Conservation (phyloP, 2,888 invertebrate genomes). For the Tetragonula carbonaria region DNA sequence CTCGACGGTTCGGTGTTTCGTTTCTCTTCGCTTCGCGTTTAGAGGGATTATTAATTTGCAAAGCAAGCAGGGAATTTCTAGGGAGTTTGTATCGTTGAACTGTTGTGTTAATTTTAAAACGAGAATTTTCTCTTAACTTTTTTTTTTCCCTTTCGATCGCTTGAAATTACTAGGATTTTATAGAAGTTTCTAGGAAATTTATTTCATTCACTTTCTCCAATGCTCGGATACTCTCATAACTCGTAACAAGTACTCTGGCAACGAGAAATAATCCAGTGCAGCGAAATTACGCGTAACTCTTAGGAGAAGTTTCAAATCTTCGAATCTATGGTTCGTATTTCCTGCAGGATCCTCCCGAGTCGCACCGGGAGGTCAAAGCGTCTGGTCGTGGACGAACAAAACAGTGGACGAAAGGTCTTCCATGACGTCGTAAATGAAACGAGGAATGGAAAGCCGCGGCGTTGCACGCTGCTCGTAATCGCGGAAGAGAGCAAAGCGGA, state of each 20-base stretch:
- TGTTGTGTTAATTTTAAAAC: too few relatives aligned
- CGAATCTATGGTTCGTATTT: neutral
- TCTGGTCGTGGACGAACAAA: slow-evolving; percentile 76
- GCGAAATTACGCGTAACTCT: neutral
- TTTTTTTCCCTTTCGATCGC: too few relatives aligned
- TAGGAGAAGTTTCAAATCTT: neutral
- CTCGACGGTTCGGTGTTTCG: neutral
- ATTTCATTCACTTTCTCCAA: too few relatives aligned
- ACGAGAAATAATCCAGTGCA: too few relatives aligned
- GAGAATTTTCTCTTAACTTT: too few relatives aligned
- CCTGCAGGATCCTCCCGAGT: too few relatives aligned
- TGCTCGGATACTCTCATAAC: neutral
- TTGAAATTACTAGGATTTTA: too few relatives aligned
- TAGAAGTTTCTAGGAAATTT: too few relatives aligned
- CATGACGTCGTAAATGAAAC: slow-evolving; percentile 69
- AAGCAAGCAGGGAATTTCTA: neutral
- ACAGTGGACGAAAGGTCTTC: slow-evolving; percentile 53
- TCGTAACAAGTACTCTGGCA: too few relatives aligned
- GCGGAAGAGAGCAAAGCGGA: slow-evolving; percentile 65
- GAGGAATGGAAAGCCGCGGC: slow-evolving; percentile 57
- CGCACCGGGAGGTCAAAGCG: slow-evolving; percentile 62
- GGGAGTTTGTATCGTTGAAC: too few relatives aligned
- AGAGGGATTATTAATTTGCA: neutral
- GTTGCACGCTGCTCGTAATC: slow-evolving; percentile 10
- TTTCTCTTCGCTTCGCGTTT: neutral